Evolutionary conservation across 2,113 vertebrate species (phyloP).

Genomic region (Pristiophorus japonicus): DNA sequence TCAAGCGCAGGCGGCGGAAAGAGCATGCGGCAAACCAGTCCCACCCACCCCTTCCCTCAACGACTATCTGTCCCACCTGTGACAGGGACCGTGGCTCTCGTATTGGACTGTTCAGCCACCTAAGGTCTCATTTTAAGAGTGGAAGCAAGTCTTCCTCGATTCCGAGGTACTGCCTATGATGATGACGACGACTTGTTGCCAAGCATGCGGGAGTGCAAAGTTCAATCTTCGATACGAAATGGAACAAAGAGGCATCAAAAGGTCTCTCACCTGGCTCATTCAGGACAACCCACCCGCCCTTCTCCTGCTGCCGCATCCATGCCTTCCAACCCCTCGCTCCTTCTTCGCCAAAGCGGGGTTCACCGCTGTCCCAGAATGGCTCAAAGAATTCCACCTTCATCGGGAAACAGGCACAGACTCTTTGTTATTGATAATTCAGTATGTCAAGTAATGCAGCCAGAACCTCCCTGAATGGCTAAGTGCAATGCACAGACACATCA

Average conservation of each 20-base stretch:
- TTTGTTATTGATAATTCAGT: background rate
- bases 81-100: too few species aligned
- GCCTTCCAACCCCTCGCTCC: constrained; percentile 84
- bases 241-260: background rate
- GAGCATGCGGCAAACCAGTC: too few species aligned
- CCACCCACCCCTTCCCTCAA: too few species aligned
- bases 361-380: constrained; percentile 92
- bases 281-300: constrained; percentile 83
- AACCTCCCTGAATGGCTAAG: background rate
- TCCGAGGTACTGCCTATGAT: too few species aligned
- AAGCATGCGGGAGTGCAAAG: background rate
- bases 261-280: constrained; percentile 58
- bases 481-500: background rate
- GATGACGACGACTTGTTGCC: background rate
- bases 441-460: background rate
- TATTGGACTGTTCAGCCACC: too few species aligned
- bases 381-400: constrained; percentile 86
- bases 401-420: background rate
- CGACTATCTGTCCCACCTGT: too few species aligned
- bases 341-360: constrained; percentile 79
- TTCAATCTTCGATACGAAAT: background rate
- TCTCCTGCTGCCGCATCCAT: constrained; percentile 93
- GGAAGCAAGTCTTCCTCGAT: too few species aligned
- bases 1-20: too few species aligned
- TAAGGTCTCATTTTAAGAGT: too few species aligned